Percentiles rank a stretch among this genome's conserved stretches.
Evolutionary conservation across 2,113 vertebrate species (phyloP).

Genomic region (Scatophagus argus): DNA sequence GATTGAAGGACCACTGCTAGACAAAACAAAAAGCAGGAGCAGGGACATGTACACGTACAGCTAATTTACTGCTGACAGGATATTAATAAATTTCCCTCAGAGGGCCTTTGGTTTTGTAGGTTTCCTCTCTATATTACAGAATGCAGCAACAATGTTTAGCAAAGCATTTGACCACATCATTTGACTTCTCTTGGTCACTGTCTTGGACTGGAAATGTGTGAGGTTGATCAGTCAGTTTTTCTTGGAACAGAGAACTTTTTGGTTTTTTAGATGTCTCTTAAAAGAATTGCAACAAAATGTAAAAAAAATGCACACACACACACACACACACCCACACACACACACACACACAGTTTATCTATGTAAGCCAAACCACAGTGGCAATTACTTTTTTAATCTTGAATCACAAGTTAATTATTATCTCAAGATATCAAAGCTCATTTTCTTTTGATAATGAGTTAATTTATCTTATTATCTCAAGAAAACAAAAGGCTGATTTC

Average conservation of each 20-base stretch:
- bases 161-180: conserved; percentile 71
- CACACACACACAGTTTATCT: too few species aligned
- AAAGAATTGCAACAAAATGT: conserved; percentile 27
- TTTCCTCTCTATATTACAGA: conserved; percentile 76
- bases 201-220: conserved; percentile 66
- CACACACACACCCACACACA: too few species aligned
- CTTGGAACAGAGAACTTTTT: conserved; percentile 53
- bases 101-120: conserved; percentile 67
- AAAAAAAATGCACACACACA: not conserved
- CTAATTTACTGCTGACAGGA: conserved; percentile 78
- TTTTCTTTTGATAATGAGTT: too few species aligned
- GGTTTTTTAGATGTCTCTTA: conserved; percentile 36
- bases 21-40: conserved; percentile 72
- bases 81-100: conserved; percentile 76
- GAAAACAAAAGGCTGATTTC: too few species aligned
- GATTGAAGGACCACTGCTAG: conserved; percentile 66
- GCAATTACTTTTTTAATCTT: too few species aligned
- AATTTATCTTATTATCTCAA: too few species aligned
- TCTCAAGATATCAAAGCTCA: too few species aligned
- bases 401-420: too few species aligned
- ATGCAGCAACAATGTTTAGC: conserved; percentile 75
- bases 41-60: conserved; percentile 60
- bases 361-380: too few species aligned
- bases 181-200: conserved; percentile 67
- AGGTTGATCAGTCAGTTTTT: conserved; percentile 70